phyloP scores from a whole-genome alignment of 2,888 invertebrate species.

The Dynastes grantii region DNA sequence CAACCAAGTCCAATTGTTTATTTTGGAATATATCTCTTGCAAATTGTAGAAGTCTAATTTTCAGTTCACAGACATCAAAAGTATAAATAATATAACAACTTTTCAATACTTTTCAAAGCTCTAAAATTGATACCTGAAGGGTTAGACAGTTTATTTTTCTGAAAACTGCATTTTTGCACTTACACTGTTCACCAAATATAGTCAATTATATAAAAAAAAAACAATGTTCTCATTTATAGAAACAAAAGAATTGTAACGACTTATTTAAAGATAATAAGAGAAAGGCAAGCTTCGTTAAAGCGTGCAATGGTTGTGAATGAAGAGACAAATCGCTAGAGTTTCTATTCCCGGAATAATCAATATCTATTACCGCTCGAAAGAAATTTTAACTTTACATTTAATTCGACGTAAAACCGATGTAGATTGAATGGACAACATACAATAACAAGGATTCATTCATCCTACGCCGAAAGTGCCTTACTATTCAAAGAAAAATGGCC shows the following conservation, averaged over 20 bases:
- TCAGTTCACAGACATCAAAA: too few relatives aligned
- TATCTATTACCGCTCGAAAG: conserved; percentile 9
- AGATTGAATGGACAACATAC: conserved; percentile 21
- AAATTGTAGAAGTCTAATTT: too few relatives aligned
- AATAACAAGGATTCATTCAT: conserved; percentile 27
- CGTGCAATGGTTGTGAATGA: conserved; percentile 13
- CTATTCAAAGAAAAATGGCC: conserved; percentile 12
- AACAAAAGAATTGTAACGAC: conserved; percentile 19
- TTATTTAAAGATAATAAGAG: conserved; percentile 20
- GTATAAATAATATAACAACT: too few relatives aligned
- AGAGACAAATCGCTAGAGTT: conserved; percentile 16
- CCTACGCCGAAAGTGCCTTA: neutral
- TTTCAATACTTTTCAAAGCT: too few relatives aligned
- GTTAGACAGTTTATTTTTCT: too few relatives aligned
- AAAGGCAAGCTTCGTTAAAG: conserved; percentile 12
- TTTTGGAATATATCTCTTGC: too few relatives aligned
- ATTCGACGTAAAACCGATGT: conserved; percentile 7
- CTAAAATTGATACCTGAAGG: too few relatives aligned
- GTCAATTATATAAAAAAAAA: too few relatives aligned
- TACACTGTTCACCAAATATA: too few relatives aligned
- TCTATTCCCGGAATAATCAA: conserved; percentile 34
- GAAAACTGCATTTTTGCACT: too few relatives aligned
- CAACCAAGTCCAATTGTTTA: too few relatives aligned
- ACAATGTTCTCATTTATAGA: neutral
- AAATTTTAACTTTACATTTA: conserved; percentile 22